Base-by-base conservation (phyloP, 2,888 invertebrate genomes). In the Cerastis leucographa region DNA sequence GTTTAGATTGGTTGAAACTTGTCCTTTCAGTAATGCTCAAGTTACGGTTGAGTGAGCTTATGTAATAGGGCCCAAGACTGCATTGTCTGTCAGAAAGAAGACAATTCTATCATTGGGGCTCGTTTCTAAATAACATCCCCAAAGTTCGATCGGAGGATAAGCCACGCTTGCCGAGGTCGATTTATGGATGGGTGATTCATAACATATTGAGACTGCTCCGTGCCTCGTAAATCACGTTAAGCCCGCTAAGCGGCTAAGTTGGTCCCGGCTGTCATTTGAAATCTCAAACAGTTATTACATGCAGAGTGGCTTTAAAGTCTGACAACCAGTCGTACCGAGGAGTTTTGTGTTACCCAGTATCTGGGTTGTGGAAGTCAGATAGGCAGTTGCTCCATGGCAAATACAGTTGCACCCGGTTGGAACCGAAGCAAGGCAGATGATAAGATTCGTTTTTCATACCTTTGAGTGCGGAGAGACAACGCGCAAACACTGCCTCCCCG, bases 401-500 rank as follows among this genome's bases (percentile, higher is more conserved):
- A 59, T 29, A 59, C 29, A 19, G 9, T 19, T 29, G 9, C 19
- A 19, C 11, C 19, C 61, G 11, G 19, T 29, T 29, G 14, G n/a
- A 42, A 40, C 64, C 7, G 42, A 42, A 14, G 14, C 7, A 64
- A 64, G 42, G 14, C 22, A 62, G n/a, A 42, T n/a, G 17, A 64
- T 64, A 8, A n/a, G 40, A 64, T n/a, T 64, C 42, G n/a, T 42
- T 64, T 29, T 46, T 61, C 35, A 2, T 88, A 93, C 97, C 97
- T 97, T 99, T 98, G 71, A 99, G 96, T 0, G 99, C 98, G 0
- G 99, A 99, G 11, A 99, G 97, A 92, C 99, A 99, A 56, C 99
- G 97, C 1, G 99, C 98, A 94, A 99, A 99, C 8, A 99, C 99
- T 0, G 99, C 99, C 95, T 99, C 99, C 40, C 99, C 99, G 84